Percentiles rank a stretch among this genome's conserved stretches.
These are phyloP conservation scores for Actinemys pallida DNA, from an alignment of 2,113 vertebrate genomes.

Conservation along the genomic window DNA sequence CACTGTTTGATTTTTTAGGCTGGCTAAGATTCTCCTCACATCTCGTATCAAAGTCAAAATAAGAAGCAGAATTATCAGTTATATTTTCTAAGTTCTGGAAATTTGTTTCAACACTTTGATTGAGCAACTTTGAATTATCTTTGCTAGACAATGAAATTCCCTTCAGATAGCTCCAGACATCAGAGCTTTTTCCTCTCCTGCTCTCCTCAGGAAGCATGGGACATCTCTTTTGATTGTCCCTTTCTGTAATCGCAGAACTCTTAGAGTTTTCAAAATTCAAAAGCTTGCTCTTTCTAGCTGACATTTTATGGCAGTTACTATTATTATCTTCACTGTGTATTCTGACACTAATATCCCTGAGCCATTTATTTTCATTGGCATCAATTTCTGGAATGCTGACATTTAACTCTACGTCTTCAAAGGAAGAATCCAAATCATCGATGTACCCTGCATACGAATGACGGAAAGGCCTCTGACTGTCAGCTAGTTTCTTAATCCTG, in stretches of 20 bases:
- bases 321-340: conserved; percentile 75
- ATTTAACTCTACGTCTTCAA: conserved; percentile 85
- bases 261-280: conserved; percentile 79
- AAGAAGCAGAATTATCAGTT: conserved; percentile 72
- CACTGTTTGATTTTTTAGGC: conserved; percentile 65
- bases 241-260: conserved; percentile 76
- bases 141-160: conserved; percentile 85
- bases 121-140: conserved; percentile 78
- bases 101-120: conserved; percentile 83
- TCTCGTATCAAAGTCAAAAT: conserved; percentile 80
- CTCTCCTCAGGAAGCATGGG: conserved; percentile 71
- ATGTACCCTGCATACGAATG: conserved; percentile 90
- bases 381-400: conserved; percentile 73
- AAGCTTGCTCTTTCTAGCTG: conserved; percentile 76
- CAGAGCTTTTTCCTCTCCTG: conserved; percentile 81
- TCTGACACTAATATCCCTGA: conserved; percentile 63
- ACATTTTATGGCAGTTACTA: conserved; percentile 67
- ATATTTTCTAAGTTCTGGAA: conserved; percentile 81
- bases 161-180: conserved; percentile 91
- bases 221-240: conserved; percentile 75
- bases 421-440: conserved; percentile 87
- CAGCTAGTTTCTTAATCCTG: conserved; percentile 62
- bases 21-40: conserved; percentile 78
- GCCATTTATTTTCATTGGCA: conserved; percentile 68
- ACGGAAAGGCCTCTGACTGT: conserved; percentile 81